A percentile compares a stretch with the other conserved stretches of the same genome.
These are phyloP conservation scores for Orthosia gracilis DNA, from an alignment of 2,888 invertebrate species.

Conservation along the genomic window DNA sequence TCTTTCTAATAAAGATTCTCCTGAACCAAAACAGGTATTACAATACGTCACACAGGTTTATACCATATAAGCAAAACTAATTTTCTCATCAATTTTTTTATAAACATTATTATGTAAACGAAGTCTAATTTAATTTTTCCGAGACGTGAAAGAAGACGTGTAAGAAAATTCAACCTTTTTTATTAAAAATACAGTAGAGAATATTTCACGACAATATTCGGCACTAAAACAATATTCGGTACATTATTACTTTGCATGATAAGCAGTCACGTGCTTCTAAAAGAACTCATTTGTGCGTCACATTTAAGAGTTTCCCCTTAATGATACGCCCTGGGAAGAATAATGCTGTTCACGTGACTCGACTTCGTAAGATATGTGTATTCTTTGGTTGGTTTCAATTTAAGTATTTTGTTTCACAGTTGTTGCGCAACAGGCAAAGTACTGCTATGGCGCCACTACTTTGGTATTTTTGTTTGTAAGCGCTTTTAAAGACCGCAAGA, in stretches of 20 bases:
- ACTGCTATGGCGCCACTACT: too few species aligned
- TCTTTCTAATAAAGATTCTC: too few species aligned
- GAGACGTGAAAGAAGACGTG: slow-evolving; percentile 5
- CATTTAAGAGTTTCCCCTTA: slow-evolving; percentile 52
- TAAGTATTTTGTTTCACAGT: slow-evolving; percentile 12
- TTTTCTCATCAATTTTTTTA: slow-evolving; percentile 14
- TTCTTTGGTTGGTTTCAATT: slow-evolving; percentile 25
- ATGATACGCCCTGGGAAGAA: slow-evolving; percentile 50
- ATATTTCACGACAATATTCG: slow-evolving; percentile 4
- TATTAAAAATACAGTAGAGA: slow-evolving; percentile 16
- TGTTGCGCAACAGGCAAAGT: neutral
- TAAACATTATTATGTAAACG: slow-evolving; percentile 19
- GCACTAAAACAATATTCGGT: slow-evolving; percentile 36
- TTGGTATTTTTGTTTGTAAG: too few species aligned
- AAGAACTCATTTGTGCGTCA: slow-evolving; percentile 59
- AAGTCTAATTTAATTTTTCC: slow-evolving; percentile 22
- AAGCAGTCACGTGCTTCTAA: slow-evolving; percentile 43
- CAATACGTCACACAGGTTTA: neutral
- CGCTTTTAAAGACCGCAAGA: too few species aligned
- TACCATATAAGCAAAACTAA: slow-evolving; percentile 22
- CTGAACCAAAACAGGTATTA: too few species aligned
- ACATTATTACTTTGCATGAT: slow-evolving; percentile 46
- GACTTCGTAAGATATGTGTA: slow-evolving; percentile 20
- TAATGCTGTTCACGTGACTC: slow-evolving; percentile 52
- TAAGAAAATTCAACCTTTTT: slow-evolving; percentile 20